Percentiles rank a stretch among this genome's conserved stretches.
phyloP scores from a whole-genome alignment of 1,140 invertebrate species.

The Neodiprion pinetum region DNA sequence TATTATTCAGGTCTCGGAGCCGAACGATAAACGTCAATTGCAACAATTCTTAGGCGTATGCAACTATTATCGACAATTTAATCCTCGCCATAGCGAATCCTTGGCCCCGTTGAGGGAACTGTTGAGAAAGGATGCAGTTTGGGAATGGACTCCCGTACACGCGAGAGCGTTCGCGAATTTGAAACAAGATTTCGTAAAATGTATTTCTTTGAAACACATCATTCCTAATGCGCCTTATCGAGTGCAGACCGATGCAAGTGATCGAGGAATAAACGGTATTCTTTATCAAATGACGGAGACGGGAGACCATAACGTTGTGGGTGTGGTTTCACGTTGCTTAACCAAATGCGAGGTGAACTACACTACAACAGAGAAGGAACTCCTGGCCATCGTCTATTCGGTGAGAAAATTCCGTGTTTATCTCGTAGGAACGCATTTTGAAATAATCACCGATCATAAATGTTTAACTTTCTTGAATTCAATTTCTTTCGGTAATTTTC shows the following conservation, averaged over 20 bases:
- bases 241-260: too few species aligned
- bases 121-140: constrained; percentile 19
- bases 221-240: too few species aligned
- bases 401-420: constrained; percentile 17
- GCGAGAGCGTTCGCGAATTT: constrained; percentile 19
- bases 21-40: constrained; percentile 28
- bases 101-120: constrained; percentile 21
- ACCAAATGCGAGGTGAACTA: constrained; percentile 17
- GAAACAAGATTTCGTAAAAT: too few species aligned
- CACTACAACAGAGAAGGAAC: constrained; percentile 20
- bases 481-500: background rate
- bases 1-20: constrained; percentile 43
- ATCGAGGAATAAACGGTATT: constrained; percentile 17
- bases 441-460: too few species aligned
- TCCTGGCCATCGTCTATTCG: constrained; percentile 26
- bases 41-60: constrained; percentile 18
- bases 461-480: background rate
- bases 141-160: constrained; percentile 22
- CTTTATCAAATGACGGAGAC: constrained; percentile 21
- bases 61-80: constrained; percentile 26
- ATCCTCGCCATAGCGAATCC: constrained; percentile 8
- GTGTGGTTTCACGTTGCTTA: constrained; percentile 17
- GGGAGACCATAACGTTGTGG: constrained; percentile 6
- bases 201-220: too few species aligned
- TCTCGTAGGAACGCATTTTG: background rate